Evolutionary conservation across 1,140 invertebrate genomes (phyloP), one percentile per base, ranked within the genome.

Genomic region (Holcopasites calliopsidis): DNA sequence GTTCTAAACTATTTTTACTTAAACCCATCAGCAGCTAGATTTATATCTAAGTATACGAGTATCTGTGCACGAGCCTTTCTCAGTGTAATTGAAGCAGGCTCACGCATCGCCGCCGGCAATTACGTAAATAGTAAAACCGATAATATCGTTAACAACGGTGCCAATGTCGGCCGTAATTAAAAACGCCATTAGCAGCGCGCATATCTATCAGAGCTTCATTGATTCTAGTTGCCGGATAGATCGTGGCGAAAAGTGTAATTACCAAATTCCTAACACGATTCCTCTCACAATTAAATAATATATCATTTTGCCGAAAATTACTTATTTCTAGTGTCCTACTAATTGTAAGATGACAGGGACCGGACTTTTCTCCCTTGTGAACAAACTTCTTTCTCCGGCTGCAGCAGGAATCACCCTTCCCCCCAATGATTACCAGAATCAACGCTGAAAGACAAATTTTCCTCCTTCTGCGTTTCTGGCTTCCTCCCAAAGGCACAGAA

Each of bases 1-100:
- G 62, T 42, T 78, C 40, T 23, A n/a, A 54, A 65, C 58, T 79
- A 81, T 79, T 81, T 81, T 79, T 76, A 76, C 44, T 10, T 16
- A 35, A 65, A 65, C n/a, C n/a, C 13, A 31, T 49, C 60, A 13
- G 10, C 26, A n/a, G 54, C 5, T 40, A 13, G 23, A 75, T 69
- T 49, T 49, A 23, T 38, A 40, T 58, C 54, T 58, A 49, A 57
- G 55, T 58, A 55, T 40, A 58, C 33, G 13, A 13, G 2, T 2
- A 21, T 49, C 35, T 2, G n/a, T 16, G 31, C 52, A 18, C 8
- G 21, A 31, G 33, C 5, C 21, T 52, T 33, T 10, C 8, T 23
- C 8, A 1, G 11, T 55, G 26, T 57, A 44, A 57, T 69, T 33
- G 66, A 69, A 26, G 66, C 52, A 57, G 50, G 66, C 52, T 66